Evolutionary conservation across 2,113 vertebrate genomes (phyloP), one percentile per base, ranked within the genome.

Genomic region (Megaceryle torquata): DNA sequence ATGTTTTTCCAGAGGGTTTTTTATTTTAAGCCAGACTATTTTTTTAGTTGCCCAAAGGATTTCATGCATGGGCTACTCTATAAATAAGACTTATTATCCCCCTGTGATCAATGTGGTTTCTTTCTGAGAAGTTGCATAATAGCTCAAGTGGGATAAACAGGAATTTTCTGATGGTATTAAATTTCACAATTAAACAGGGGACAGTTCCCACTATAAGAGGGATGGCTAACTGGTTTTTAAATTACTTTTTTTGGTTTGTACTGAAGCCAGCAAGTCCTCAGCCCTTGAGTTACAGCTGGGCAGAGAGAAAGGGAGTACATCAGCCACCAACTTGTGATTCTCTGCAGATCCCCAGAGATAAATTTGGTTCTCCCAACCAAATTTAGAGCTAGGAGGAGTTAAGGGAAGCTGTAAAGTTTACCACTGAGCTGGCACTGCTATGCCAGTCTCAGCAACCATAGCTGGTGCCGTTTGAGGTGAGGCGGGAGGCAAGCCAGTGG

Each of bases 31-130:
- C 11, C 63, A 79, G 65, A 31, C 53, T 92, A 67, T 94, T 96
- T 94, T 95, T 35, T 67, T 91, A 92, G 83, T 54, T 92, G 65
- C 95, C 82, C 88, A 92, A 70, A 87, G 95, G 95, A 91, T 61
- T 96, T 94, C 10, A 89, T 44, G 74, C 95, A 82, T 92, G 88
- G 88, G 41, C 26, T 93, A 87, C 86, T 87, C 88, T 82, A 89
- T 89, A 96, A 96, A 95, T 79, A 91, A 91, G 72, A 91, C 25
- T 93, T 94, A 94, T 89, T 93, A 91, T 89, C 44, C 95, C 81
- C 91, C 37, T 39, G 61, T 43, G 93, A 41, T 16, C 8, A 92
- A 88, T 84, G 56, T 67, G 80, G 59, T 82, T 94, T 87, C 70
- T 94, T 91, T 96, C 57, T 82, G 81, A 95, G 84, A 91, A 94